Evolutionary conservation across 2,888 invertebrate genomes (phyloP).

Genomic region (Epistrophella euchroma): DNA sequence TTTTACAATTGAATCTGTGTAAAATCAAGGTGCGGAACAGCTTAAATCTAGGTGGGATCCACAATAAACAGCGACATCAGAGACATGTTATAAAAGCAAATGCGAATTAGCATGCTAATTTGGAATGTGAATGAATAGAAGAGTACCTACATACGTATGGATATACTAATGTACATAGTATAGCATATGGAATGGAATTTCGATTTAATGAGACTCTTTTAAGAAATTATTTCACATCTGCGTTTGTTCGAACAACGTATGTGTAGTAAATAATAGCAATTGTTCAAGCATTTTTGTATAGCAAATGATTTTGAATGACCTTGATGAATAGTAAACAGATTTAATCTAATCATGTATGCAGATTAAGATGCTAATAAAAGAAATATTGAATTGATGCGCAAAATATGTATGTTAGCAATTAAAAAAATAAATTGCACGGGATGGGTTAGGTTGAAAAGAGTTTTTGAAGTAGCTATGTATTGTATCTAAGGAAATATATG

Average conservation of each 20-base stretch:
- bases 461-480: too few relatives aligned
- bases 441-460: too few relatives aligned
- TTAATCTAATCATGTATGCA: background rate
- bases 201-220: slow-evolving; percentile 41
- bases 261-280: slow-evolving; percentile 25
- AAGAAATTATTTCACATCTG: slow-evolving; percentile 37
- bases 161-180: slow-evolving; percentile 22
- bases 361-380: background rate
- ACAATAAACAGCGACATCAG: slow-evolving; percentile 49
- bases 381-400: background rate
- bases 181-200: slow-evolving; percentile 53
- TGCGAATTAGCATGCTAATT: slow-evolving; percentile 60
- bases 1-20: slow-evolving; percentile 55
- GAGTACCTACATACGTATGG: slow-evolving; percentile 18
- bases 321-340: slow-evolving; percentile 28
- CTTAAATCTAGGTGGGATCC: slow-evolving; percentile 46
- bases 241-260: slow-evolving; percentile 27
- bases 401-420: slow-evolving; percentile 23
- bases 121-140: slow-evolving; percentile 56
- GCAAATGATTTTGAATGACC: slow-evolving; percentile 7
- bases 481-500: too few relatives aligned
- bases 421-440: background rate
- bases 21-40: slow-evolving; percentile 65
- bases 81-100: slow-evolving; percentile 36
- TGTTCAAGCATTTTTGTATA: slow-evolving; percentile 8